Base-by-base conservation (phyloP, 2,888 invertebrate species). In the Incurvaria masculella region DNA sequence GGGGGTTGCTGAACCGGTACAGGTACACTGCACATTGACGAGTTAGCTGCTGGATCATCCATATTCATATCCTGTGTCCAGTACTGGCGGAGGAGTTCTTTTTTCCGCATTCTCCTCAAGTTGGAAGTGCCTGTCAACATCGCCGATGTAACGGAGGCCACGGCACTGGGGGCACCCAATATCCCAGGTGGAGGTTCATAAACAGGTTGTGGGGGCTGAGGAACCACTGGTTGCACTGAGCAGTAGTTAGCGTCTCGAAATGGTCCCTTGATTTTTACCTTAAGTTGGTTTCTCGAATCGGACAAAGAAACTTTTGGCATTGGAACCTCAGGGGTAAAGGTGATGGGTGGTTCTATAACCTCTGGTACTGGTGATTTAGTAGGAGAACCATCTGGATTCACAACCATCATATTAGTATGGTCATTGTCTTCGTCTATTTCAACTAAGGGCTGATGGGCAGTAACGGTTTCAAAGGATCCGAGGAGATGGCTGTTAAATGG, bases 231-330 rank as follows among this genome's bases (percentile, higher is more conserved):
- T 42, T 81, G 73, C 1, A 79, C 75, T 0, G 82, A 79, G 33
- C 87, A 89, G 62, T 88, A 91, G 56, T 83, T 83, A 0, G 83
- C 85, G 58, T 92, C 91, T 51, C 91, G 81, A 59, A 90, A 86
- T 1, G 94, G 94, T 2, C 93, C 94, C 65, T 94, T 94, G 53
- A 94, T 94, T 69, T 94, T 94, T 0, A 94, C 87, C 65, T 94
- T 94, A 4, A 94, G 72, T 62, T 93, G 93, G 68, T 92, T 92
- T 23, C 92, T 80, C 0, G 91, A 88, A 67, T 92, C 91, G 1
- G 86, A 86, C 1, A 91, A 70, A 1, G 89, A 87, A 1, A 88
- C 88, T 62, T 90, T 90, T 2, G 85, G 86, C 49, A 71, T 56
- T 33, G 65, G 70, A 8, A 73, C 67, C 43, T 33, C 27, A 16